Percentiles rank a stretch among this genome's conserved stretches.
These are phyloP conservation scores for Eupithecia insigniata DNA, from an alignment of 2,888 invertebrate genomes.

Conservation along the genomic window DNA sequence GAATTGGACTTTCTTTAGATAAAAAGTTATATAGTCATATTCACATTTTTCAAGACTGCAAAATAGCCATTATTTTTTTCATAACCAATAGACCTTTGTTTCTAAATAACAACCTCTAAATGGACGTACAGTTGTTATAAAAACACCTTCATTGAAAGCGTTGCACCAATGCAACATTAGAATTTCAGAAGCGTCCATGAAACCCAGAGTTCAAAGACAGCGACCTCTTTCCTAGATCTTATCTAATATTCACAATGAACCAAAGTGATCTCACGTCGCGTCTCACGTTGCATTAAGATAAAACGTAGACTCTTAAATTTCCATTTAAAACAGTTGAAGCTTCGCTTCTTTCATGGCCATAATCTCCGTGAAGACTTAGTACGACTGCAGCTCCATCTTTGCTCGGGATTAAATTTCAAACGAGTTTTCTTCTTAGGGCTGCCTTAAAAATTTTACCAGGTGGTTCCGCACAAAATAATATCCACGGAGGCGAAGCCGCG, in stretches of 20 bases:
- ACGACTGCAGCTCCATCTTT: constrained; percentile 63
- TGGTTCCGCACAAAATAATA: too few relatives aligned
- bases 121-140: neutral
- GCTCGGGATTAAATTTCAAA: constrained; percentile 67
- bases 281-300: constrained; percentile 27
- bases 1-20: neutral
- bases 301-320: constrained; percentile 28
- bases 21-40: neutral
- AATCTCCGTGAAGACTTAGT: constrained; percentile 60
- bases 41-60: neutral
- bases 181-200: neutral
- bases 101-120: neutral
- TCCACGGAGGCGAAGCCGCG: too few relatives aligned
- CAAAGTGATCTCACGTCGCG: constrained; percentile 16
- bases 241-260: constrained; percentile 29
- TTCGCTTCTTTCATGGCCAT: constrained; percentile 59
- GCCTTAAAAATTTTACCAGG: constrained; percentile 10
- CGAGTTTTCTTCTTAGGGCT: constrained; percentile 52
- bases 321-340: constrained; percentile 43
- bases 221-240: constrained; percentile 22
- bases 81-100: too few relatives aligned
- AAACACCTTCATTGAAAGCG: neutral
- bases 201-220: constrained; percentile 11
- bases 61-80: neutral
- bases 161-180: neutral